Base-by-base conservation (phyloP, 92 coral and sea anemone genomes). In the Porites divaricata region DNA sequence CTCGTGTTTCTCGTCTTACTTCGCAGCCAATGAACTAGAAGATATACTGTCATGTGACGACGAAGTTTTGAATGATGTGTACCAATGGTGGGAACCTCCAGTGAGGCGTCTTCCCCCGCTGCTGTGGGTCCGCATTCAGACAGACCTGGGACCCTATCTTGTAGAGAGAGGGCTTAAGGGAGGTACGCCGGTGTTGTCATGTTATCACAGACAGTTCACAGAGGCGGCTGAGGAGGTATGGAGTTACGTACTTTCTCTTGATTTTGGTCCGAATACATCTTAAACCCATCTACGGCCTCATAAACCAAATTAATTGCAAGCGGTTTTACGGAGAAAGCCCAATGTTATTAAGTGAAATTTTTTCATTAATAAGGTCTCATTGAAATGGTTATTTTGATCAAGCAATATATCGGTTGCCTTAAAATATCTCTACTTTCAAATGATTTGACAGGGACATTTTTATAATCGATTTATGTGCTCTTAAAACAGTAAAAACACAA, bases 171-270 rank as follows among this genome's bases (percentile, higher is more conserved):
- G 89, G 26, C 65, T 83, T 10, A 86, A 88, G 25, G 93, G 89
- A 14, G 89, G 89, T 17, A 75, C 89, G 12, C 89, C 86, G 1
- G 89, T 89, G 66, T 66, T 77, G 23, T 79, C 88, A 28, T 89
- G 93, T 89, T 89, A 89, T 71, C 93, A 89, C 81, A 83, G 93
- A 48, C 93, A 89, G 89, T 89, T 89, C 58, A 79, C 77, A 65
- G 93, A 89, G 74, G 89, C 88, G 9, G 93, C 89, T 6, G 83
- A 79, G 25, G 89, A 89, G 76, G 70, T 78, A 67, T 78, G 35
- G 61, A 49, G 57, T 5, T 9, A 45, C 28, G 15, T 35, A 35
- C 45, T 35, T 35, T 35, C 45, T 35, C 0, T 35, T 35, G 45
- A 35, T 35, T 35, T 35, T 4, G 45, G 0, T 4, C 45, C 45